A percentile compares a stretch with the other conserved stretches of the same genome.
phyloP scores from a whole-genome alignment of 2,888 invertebrate genomes.

The Sepioteuthis lessoniana region DNA sequence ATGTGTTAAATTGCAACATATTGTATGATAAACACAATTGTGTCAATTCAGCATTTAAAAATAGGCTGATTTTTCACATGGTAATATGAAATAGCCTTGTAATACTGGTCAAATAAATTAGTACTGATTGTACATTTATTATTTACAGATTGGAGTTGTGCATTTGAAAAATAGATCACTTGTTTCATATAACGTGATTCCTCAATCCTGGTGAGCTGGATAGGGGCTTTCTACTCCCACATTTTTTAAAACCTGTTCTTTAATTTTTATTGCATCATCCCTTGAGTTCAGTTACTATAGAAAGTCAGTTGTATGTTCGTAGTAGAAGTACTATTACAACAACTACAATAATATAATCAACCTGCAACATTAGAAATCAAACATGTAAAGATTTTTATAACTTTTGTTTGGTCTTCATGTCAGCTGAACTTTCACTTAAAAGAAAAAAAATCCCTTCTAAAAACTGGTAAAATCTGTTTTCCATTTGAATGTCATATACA shows the following conservation, averaged over 20 bases:
- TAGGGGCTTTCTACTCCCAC: not conserved
- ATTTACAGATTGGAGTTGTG: not conserved
- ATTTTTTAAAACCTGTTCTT: not conserved
- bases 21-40: not conserved
- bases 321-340: too few species aligned
- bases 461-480: too few species aligned
- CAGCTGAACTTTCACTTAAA: too few species aligned
- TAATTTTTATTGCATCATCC: not conserved
- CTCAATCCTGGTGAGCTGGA: not conserved
- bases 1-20: not conserved
- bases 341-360: not conserved
- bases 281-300: not conserved
- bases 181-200: not conserved
- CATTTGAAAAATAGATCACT: not conserved
- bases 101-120: not conserved
- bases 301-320: too few species aligned
- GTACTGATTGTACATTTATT: not conserved
- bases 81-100: not conserved
- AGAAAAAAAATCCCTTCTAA: too few species aligned
- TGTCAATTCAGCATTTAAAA: not conserved
- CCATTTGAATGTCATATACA: too few species aligned
- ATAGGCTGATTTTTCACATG: not conserved
- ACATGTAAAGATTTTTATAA: too few species aligned
- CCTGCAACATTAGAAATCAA: too few species aligned
- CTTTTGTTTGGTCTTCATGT: too few species aligned